A percentile compares a stretch with the other conserved stretches of the same genome.
Conservation (phyloP, 1,140 invertebrate genomes). For the Cotesia vestalis region DNA sequence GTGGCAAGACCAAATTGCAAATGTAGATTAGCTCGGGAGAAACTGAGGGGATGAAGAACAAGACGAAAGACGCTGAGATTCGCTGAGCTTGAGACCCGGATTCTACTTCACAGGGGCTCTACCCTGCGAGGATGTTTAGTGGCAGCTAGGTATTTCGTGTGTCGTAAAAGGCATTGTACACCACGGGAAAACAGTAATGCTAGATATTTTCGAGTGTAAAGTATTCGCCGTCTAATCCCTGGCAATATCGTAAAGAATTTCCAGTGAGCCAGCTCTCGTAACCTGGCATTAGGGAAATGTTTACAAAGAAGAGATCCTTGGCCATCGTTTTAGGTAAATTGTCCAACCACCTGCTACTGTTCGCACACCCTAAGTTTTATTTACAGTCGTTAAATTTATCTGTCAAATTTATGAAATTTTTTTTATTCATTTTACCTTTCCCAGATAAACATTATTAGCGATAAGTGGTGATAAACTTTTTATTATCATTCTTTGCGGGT, state of each 20-base stretch:
- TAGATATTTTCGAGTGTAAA: constrained; percentile 64
- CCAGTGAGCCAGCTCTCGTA: constrained; percentile 53
- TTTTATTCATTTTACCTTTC: constrained; percentile 9
- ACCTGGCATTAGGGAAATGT: constrained; percentile 64
- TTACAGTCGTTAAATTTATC: constrained; percentile 65
- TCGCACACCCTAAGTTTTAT: constrained; percentile 43
- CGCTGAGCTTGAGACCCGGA: constrained; percentile 37
- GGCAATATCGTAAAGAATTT: constrained; percentile 66
- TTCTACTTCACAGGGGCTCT: too few relatives aligned
- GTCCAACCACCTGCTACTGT: constrained; percentile 56
- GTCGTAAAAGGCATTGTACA: constrained; percentile 62
- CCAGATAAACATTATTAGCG: neutral
- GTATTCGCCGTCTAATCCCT: constrained; percentile 66
- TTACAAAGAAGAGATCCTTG: constrained; percentile 56
- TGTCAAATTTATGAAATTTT: constrained; percentile 47
- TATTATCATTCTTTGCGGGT: neutral
- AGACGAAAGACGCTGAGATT: constrained; percentile 10
- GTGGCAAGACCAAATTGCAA: constrained; percentile 40
- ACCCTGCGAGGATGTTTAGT: neutral
- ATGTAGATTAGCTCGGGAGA: constrained; percentile 48
- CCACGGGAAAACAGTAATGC: constrained; percentile 27
- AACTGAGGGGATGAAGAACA: constrained; percentile 36
- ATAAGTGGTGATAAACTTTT: neutral
- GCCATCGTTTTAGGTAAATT: constrained; percentile 50
- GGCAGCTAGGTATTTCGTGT: neutral